phyloP scores from a whole-genome alignment of 2,888 invertebrate species.

The Cantharis rufa region DNA sequence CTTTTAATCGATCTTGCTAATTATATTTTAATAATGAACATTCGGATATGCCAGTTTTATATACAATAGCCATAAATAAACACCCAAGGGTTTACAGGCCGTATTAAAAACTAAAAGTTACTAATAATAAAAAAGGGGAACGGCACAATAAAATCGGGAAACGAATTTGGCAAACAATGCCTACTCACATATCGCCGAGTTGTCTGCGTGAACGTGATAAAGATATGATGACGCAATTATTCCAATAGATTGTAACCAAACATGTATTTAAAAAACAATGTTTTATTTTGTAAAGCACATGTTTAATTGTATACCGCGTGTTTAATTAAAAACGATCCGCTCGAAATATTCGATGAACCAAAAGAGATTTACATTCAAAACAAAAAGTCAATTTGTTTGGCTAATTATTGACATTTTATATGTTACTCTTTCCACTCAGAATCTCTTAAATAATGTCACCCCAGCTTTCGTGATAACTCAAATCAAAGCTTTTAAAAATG shows the following conservation, averaged over 20 bases:
- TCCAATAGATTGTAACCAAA: slow-evolving; percentile 19
- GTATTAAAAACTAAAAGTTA: slow-evolving; percentile 23
- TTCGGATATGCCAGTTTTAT: slow-evolving; percentile 19
- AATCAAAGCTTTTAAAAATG: not conserved
- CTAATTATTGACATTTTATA: too few relatives aligned
- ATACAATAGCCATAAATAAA: slow-evolving; percentile 22
- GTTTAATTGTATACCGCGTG: slow-evolving; percentile 19
- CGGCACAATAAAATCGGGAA: slow-evolving; percentile 44
- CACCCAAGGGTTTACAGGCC: slow-evolving; percentile 32
- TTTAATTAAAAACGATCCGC: not conserved
- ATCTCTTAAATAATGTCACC: not conserved
- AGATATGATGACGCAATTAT: slow-evolving; percentile 41
- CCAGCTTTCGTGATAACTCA: not conserved
- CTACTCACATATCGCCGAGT: slow-evolving; percentile 56
- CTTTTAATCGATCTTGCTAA: not conserved
- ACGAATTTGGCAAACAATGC: slow-evolving; percentile 48
- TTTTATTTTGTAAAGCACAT: slow-evolving; percentile 13
- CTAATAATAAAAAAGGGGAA: slow-evolving; percentile 29
- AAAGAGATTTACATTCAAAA: not conserved
- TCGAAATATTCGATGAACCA: not conserved
- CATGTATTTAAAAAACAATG: slow-evolving; percentile 13
- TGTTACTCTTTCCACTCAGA: too few relatives aligned
- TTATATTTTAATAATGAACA: not conserved
- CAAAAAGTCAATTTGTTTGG: too few relatives aligned
- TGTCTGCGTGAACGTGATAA: slow-evolving; percentile 53